Percentiles rank a stretch among this genome's conserved stretches.
Conservation (phyloP, 1,140 invertebrate species). For the Atta cephalotes region DNA sequence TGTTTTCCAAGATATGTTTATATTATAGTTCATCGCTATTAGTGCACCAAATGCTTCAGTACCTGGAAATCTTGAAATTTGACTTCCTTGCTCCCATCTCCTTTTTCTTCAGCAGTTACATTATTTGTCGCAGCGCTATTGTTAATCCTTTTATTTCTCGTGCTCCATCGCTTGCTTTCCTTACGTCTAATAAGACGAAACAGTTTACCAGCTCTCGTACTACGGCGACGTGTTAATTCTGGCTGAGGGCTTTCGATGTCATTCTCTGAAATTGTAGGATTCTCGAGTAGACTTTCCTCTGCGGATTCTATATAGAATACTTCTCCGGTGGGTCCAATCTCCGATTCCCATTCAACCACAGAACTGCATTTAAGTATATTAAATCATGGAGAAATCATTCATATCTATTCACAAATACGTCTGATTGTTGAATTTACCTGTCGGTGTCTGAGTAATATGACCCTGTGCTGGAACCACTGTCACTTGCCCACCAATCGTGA, state of each 20-base stretch:
- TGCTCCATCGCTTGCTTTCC: slow-evolving; percentile 82
- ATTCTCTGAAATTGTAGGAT: slow-evolving; percentile 60
- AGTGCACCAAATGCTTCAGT: not conserved
- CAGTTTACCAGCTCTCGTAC: slow-evolving; percentile 83
- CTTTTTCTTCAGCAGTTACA: slow-evolving; percentile 64
- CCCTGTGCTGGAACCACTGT: slow-evolving; percentile 83
- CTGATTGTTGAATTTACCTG: slow-evolving; percentile 74
- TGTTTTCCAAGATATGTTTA: not conserved
- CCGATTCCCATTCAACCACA: slow-evolving; percentile 89
- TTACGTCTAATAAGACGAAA: slow-evolving; percentile 83
- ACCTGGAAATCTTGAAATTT: slow-evolving; percentile 82
- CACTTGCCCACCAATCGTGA: slow-evolving; percentile 84
- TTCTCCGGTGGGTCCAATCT: slow-evolving; percentile 87
- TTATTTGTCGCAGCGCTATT: slow-evolving; percentile 42
- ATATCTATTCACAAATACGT: slow-evolving; percentile 12
- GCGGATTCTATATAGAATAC: slow-evolving; percentile 88
- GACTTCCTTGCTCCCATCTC: slow-evolving; percentile 79
- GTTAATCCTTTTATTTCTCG: slow-evolving; percentile 77
- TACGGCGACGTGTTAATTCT: slow-evolving; percentile 82
- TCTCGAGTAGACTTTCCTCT: slow-evolving; percentile 72
- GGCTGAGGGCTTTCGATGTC: slow-evolving; percentile 73
- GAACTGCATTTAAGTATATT: slow-evolving; percentile 83
- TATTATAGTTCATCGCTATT: not conserved
- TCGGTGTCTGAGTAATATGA: slow-evolving; percentile 84
- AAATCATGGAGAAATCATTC: slow-evolving; percentile 21